These are phyloP conservation scores for Cyrtorhinus lividipennis DNA, from an alignment of 1,140 invertebrate species.

Conservation along the genomic window DNA sequence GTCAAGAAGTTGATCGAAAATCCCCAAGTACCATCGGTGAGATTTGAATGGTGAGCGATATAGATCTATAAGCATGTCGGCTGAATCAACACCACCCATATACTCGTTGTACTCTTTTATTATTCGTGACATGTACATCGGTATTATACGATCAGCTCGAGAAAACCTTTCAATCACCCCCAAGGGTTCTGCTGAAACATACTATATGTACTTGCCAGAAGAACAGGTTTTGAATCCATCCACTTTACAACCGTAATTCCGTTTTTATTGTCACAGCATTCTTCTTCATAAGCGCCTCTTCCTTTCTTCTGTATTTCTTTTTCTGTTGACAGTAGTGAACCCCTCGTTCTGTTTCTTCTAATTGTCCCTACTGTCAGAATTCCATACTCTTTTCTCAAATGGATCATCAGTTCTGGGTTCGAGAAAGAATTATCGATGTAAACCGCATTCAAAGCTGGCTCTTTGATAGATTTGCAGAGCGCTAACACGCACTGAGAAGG, in stretches of 20 bases:
- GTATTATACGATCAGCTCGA: slow-evolving; percentile 26
- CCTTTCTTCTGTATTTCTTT: slow-evolving; percentile 29
- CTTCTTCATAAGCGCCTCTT: slow-evolving; percentile 25
- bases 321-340: slow-evolving; percentile 17
- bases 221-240: slow-evolving; percentile 32
- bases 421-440: slow-evolving; percentile 4
- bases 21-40: slow-evolving; percentile 22
- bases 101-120: slow-evolving; percentile 32
- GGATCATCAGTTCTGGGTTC: not conserved
- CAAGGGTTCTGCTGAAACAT: slow-evolving; percentile 26
- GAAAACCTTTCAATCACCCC: slow-evolving; percentile 26
- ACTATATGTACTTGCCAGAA: slow-evolving; percentile 30
- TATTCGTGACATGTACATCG: slow-evolving; percentile 29
- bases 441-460: not conserved
- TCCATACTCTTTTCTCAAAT: not conserved
- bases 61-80: slow-evolving; percentile 32
- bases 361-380: slow-evolving; percentile 3
- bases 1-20: slow-evolving; percentile 15
- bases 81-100: slow-evolving; percentile 30
- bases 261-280: slow-evolving; percentile 18
- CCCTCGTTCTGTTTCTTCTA: not conserved
- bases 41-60: slow-evolving; percentile 24
- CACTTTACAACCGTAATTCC: slow-evolving; percentile 29
- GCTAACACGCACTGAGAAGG: not conserved
- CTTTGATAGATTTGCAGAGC: not conserved